Conservation (phyloP, 1,140 invertebrate genomes). For the Ceratoteleas bidentatus region DNA sequence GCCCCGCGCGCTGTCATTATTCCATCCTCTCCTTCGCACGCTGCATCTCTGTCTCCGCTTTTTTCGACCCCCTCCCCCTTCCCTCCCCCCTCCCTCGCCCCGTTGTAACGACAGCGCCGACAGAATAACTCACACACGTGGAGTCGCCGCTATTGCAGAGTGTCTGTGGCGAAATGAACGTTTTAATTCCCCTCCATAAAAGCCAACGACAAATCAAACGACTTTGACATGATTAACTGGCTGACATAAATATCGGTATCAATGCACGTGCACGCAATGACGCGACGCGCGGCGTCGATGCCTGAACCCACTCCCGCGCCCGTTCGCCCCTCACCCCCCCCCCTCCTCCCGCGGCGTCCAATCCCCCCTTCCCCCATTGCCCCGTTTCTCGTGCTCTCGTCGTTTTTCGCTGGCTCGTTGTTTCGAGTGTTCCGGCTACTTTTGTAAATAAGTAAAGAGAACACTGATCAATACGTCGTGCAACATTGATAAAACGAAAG, state of each 20-base stretch:
- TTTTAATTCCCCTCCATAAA: constrained; percentile 82
- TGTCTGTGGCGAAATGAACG: constrained; percentile 81
- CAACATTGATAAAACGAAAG: constrained; percentile 20
- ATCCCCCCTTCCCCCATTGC: not conserved
- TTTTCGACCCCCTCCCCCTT: constrained; percentile 29
- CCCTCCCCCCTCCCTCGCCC: constrained; percentile 16
- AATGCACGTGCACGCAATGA: constrained; percentile 80
- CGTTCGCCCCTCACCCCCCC: constrained; percentile 3
- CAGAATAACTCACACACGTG: constrained; percentile 77
- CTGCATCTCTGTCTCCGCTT: constrained; percentile 22
- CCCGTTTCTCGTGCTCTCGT: constrained; percentile 29
- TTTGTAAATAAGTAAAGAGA: constrained; percentile 65
- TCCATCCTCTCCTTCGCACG: constrained; percentile 37
- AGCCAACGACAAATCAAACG: constrained; percentile 82
- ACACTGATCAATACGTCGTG: constrained; percentile 42
- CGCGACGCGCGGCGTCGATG: constrained; percentile 72
- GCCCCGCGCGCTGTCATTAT: constrained; percentile 68
- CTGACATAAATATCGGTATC: constrained; percentile 81
- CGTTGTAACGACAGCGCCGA: constrained; percentile 68
- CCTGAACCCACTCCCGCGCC: constrained; percentile 6
- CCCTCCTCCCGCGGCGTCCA: not conserved
- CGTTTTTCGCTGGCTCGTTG: constrained; percentile 48
- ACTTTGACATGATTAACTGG: constrained; percentile 81
- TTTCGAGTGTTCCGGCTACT: constrained; percentile 49
- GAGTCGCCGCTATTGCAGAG: constrained; percentile 76